Evolutionary conservation across 1,140 invertebrate species (phyloP).

Genomic region (Phthorimaea operculella): DNA sequence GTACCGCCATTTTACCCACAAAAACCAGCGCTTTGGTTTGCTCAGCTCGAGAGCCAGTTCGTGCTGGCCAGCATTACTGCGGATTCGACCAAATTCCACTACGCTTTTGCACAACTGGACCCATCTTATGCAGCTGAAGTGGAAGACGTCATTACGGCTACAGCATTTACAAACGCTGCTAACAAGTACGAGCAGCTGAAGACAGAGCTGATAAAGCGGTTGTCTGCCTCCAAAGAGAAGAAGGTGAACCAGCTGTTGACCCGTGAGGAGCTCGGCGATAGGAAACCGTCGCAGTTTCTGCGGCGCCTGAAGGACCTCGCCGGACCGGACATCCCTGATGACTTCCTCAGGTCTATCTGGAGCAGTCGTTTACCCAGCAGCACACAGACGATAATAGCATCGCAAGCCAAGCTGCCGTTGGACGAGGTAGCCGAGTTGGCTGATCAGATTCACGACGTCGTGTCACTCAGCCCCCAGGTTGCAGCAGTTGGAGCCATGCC

Average conservation of each 20-base stretch:
- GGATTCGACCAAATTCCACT: slow-evolving; percentile 23
- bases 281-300: slow-evolving; percentile 6
- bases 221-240: slow-evolving; percentile 3
- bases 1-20: slow-evolving; percentile 20
- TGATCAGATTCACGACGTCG: neutral
- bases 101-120: slow-evolving; percentile 11
- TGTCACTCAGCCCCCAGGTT: neutral
- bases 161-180: neutral
- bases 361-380: slow-evolving; percentile 2
- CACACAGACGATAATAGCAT: slow-evolving; percentile 6
- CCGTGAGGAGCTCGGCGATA: slow-evolving; percentile 6
- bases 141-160: neutral
- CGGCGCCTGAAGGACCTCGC: neutral
- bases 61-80: slow-evolving; percentile 14
- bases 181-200: slow-evolving; percentile 5
- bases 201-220: slow-evolving; percentile 4
- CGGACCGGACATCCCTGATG: slow-evolving; percentile 1
- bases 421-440: slow-evolving; percentile 5
- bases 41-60: slow-evolving; percentile 23
- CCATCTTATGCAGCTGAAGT: neutral
- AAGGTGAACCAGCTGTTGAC: slow-evolving; percentile 14
- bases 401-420: neutral
- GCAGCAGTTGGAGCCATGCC: neutral
- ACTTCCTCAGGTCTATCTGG: neutral
- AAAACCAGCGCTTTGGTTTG: slow-evolving; percentile 20